Evolutionary conservation across 92 coral and sea anemone species (phyloP), one percentile per base, ranked within the genome.

Genomic region (Zoanthus gigantus): DNA sequence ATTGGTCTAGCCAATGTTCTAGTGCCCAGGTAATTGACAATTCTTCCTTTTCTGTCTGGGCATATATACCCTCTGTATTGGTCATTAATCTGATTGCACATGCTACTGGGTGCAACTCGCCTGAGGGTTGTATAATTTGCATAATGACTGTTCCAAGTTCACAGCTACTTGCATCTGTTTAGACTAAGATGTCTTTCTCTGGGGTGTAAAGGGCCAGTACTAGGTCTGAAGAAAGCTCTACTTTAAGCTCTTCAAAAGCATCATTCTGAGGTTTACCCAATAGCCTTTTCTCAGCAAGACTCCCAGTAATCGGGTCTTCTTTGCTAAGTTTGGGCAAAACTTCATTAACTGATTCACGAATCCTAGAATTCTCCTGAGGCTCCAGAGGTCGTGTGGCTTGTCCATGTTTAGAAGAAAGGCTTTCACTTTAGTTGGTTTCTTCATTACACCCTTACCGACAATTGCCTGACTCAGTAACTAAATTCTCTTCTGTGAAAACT

Each of bases 311-410:
- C 46, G 63, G 63, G 65, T 76, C 80, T 52, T 76, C 63, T 76
- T 65, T 76, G 66, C 65, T 53, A 76, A 53, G 12, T 76, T 76
- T 76, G 79, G 79, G 79, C 79, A 46, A 34, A 74, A 74, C 42
- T 37, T 37, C 79, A 74, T 74, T 74, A 74, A 74, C 12, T 76
- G 92, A 74, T 88, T 91, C 37, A 74, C 91, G 89, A 91, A 31
- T 87, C 87, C 94, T 14, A 91, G 79, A 86, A 88, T 83, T 86
- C 42, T 37, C 42, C 91, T 91, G 75, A 91, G 89, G 89, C 76
- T 81, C 74, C 80, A 47, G 86, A 77, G 75, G 88, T 86, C 75
- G 42, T 77, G 56, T 69, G 89, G 82, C 73, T 76, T 87, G 71
- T 82, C 72, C 79, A 89, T 83, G 92, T 75, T 85, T 12, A 37